A percentile compares a stretch with the other conserved stretches of the same genome.
Evolutionary conservation across 2,113 vertebrate genomes (phyloP).

Genomic region (Orthonyx spaldingii): DNA sequence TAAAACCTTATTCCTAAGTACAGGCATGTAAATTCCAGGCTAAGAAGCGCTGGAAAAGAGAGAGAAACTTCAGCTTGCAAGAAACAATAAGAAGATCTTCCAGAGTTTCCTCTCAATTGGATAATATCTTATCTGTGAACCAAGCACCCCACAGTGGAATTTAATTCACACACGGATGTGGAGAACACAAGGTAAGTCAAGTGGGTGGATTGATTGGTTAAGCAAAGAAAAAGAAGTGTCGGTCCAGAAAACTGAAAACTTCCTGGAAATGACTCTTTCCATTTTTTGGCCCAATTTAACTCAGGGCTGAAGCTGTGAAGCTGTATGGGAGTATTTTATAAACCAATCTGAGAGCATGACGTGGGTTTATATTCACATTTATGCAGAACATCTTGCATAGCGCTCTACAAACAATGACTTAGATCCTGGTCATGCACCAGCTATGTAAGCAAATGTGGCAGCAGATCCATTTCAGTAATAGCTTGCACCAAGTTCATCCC

Average conservation of each 20-base stretch:
- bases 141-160: background rate
- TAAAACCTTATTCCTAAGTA: background rate
- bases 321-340: background rate
- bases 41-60: background rate
- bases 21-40: background rate
- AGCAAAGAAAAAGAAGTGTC: background rate
- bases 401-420: background rate
- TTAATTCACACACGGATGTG: background rate
- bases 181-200: background rate
- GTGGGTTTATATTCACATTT: background rate
- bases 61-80: background rate
- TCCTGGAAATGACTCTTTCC: background rate
- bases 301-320: background rate
- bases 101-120: background rate
- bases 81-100: background rate
- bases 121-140: background rate
- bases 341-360: background rate
- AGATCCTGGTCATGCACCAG: background rate
- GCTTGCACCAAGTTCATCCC: background rate
- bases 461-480: background rate
- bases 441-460: conserved; percentile 22
- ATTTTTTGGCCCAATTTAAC: background rate
- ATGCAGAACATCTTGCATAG: background rate
- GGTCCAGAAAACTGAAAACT: background rate
- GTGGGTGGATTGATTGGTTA: background rate